Percentiles rank a stretch among this genome's conserved stretches.
phyloP scores from a whole-genome alignment of 2,797 vertebrate genomes.

The Phyllotis vaccarum region DNA sequence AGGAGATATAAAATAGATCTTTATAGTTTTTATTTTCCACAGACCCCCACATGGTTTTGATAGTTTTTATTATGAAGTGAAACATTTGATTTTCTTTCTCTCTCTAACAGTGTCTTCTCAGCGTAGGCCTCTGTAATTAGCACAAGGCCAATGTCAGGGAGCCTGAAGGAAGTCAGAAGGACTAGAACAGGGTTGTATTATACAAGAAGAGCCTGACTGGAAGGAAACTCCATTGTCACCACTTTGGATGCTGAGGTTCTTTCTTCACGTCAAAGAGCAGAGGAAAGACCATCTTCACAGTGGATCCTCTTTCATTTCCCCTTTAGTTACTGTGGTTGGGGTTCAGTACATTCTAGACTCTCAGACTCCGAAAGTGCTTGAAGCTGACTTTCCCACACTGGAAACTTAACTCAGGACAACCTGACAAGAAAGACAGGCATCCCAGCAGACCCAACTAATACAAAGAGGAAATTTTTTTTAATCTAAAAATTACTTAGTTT shows the following conservation, averaged over 20 bases:
- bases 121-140: background rate
- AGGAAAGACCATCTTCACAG: slow-evolving; percentile 39
- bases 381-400: slow-evolving; percentile 60
- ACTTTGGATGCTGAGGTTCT: slow-evolving; percentile 52
- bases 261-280: slow-evolving; percentile 58
- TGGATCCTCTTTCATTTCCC: slow-evolving; percentile 74
- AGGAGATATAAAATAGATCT: background rate
- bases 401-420: slow-evolving; percentile 74
- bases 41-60: background rate
- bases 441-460: slow-evolving; percentile 71
- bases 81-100: slow-evolving; percentile 28
- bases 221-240: slow-evolving; percentile 74
- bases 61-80: slow-evolving; percentile 50
- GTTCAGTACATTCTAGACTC: slow-evolving; percentile 36
- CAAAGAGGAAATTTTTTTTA: slow-evolving; percentile 51
- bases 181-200: slow-evolving; percentile 61
- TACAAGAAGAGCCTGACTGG: slow-evolving; percentile 54
- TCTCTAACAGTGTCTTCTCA: background rate
- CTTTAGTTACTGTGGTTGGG: slow-evolving; percentile 47
- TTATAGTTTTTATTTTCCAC: background rate
- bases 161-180: slow-evolving; percentile 7
- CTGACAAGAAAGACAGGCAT: slow-evolving; percentile 74
- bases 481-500: slow-evolving; percentile 75
- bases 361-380: slow-evolving; percentile 54
- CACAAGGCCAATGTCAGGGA: background rate